Percentiles rank a stretch among this genome's conserved stretches.
Evolutionary conservation across 2,797 vertebrate genomes (phyloP).

Genomic region (Anisognathus igniventris): DNA sequence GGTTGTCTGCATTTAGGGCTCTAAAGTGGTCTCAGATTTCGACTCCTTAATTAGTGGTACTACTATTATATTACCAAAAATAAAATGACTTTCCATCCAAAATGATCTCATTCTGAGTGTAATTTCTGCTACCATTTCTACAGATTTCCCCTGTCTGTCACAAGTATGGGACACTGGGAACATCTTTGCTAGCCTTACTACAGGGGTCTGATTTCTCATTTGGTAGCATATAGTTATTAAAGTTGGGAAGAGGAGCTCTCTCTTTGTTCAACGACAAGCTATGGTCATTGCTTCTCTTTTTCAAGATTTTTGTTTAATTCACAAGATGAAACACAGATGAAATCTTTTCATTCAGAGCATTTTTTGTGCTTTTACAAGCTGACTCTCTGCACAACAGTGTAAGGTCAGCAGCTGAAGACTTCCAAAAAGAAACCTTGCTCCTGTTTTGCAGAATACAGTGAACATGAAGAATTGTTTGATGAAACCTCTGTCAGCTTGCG

Average conservation of each 20-base stretch:
- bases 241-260: not conserved
- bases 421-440: not conserved
- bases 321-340: not conserved
- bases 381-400: not conserved
- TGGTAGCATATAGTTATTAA: not conserved
- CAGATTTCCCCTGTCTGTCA: not conserved
- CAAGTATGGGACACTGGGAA: not conserved
- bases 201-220: not conserved
- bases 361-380: not conserved
- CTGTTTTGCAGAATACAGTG: not conserved
- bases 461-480: conserved; percentile 38
- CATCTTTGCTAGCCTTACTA: not conserved
- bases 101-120: not conserved
- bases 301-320: not conserved
- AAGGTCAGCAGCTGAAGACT: not conserved
- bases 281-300: not conserved
- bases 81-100: not conserved
- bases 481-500: conserved; percentile 51
- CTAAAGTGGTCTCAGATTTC: not conserved
- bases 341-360: not conserved
- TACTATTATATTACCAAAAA: not conserved
- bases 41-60: not conserved
- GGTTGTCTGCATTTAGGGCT: not conserved
- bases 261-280: not conserved
- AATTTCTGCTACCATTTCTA: not conserved